Conservation (phyloP, 2,113 vertebrate species). For the Leptocoma aspasia region DNA sequence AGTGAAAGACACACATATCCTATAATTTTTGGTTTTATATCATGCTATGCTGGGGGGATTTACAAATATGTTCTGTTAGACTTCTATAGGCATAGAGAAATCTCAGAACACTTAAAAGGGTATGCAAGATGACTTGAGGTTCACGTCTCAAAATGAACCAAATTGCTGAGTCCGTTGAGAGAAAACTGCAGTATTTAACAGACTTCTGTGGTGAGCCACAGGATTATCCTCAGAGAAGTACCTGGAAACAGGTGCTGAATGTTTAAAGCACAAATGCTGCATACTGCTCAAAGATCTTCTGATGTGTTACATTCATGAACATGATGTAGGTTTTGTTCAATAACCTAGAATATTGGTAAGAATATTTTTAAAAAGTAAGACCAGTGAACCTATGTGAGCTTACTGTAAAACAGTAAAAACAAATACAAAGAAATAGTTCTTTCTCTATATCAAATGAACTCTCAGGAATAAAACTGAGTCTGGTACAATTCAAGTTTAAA, state of each 20-base stretch:
- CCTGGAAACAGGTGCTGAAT: not conserved
- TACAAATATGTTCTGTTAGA: not conserved
- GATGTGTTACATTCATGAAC: not conserved
- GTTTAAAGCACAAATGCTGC: not conserved
- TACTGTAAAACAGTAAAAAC: not conserved
- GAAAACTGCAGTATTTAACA: not conserved
- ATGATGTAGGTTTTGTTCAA: conserved; percentile 13
- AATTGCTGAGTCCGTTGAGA: not conserved
- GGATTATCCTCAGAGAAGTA: not conserved
- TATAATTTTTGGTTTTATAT: not conserved
- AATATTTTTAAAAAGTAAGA: not conserved
- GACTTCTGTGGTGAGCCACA: not conserved
- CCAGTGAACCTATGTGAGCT: not conserved
- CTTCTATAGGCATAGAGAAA: not conserved
- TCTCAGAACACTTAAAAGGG: not conserved
- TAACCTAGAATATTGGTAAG: not conserved
- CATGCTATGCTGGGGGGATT: not conserved
- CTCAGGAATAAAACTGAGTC: not conserved
- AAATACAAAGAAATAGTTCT: not conserved
- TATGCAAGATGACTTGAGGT: not conserved
- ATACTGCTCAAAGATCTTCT: not conserved
- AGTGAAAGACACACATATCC: not conserved
- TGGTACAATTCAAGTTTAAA: not conserved
- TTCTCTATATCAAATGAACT: not conserved
- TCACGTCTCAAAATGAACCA: not conserved